Conservation (phyloP, 2,888 invertebrate genomes). For the Rhamphomyia laevipes region DNA sequence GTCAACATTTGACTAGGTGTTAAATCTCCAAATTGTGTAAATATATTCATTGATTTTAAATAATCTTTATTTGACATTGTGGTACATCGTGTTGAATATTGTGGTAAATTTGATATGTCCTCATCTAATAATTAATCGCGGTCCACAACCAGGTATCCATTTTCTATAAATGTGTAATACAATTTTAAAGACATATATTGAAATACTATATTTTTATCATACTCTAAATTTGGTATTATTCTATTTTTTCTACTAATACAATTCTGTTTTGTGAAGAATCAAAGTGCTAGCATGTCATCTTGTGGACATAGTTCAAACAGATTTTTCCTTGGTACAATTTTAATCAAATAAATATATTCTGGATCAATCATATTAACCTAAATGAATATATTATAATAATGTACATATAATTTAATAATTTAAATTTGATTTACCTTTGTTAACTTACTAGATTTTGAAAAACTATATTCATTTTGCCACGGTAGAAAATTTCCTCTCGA, state of each 20-base stretch:
- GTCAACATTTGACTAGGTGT: conserved; percentile 49
- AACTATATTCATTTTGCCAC: conserved; percentile 38
- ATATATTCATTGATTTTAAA: conserved; percentile 51
- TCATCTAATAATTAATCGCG: conserved; percentile 43
- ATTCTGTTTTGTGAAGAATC: conserved; percentile 58
- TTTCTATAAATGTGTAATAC: conserved; percentile 37
- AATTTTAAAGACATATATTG: no score
- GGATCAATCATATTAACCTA: conserved; percentile 37
- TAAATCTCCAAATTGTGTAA: conserved; percentile 59
- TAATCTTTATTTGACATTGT: conserved; percentile 26
- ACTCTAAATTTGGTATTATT: conserved; percentile 65
- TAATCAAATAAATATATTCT: conserved; percentile 49
- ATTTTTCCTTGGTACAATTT: conserved; percentile 49
- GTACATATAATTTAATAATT: not conserved
- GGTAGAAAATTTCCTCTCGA: conserved; percentile 56
- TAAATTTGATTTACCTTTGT: conserved; percentile 17
- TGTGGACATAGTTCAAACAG: conserved; percentile 40
- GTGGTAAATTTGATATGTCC: conserved; percentile 20
- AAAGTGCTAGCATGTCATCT: conserved; percentile 49
- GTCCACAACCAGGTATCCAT: conserved; percentile 64
- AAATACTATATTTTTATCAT: conserved; percentile 10
- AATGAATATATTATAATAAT: not conserved
- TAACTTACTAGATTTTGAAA: conserved; percentile 24
- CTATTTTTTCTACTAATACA: conserved; percentile 45
- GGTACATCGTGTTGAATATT: conserved; percentile 23